These are phyloP conservation scores for Prionailurus viverrinus DNA, from an alignment of 2,113 vertebrate species.

Conservation along the genomic window DNA sequence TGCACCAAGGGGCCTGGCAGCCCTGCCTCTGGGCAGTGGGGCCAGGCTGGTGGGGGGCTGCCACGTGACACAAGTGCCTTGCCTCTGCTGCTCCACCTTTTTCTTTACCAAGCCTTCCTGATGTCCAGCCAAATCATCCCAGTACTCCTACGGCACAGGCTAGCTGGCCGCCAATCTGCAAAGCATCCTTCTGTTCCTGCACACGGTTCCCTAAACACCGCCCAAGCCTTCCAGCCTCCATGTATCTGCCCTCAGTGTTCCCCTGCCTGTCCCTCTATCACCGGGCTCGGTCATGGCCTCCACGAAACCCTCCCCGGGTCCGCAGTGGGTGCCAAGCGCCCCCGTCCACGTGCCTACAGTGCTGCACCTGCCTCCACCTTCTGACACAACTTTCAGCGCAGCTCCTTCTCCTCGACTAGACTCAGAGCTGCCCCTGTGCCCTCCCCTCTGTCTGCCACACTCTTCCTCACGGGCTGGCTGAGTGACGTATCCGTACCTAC, in stretches of 20 bases:
- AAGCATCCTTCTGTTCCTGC: rapidly evolving
- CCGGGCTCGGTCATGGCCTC: not conserved
- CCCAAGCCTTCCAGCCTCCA: not conserved
- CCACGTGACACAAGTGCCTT: rapidly evolving
- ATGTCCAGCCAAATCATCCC: rapidly evolving
- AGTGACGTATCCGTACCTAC: rapidly evolving
- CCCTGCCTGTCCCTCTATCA: not conserved
- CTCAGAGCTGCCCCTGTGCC: rapidly evolving
- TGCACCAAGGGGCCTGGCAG: not conserved
- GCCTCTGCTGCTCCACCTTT: not conserved
- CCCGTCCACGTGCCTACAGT: not conserved
- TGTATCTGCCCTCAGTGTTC: not conserved
- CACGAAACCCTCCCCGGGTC: too few species aligned
- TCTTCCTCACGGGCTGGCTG: not conserved
- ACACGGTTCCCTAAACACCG: rapidly evolving
- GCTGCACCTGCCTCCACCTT: not conserved
- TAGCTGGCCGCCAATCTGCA: not conserved
- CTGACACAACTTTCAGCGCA: rapidly evolving
- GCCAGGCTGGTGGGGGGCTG: not conserved
- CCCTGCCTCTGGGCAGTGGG: not conserved
- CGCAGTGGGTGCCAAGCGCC: not conserved
- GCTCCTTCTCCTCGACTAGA: not conserved
- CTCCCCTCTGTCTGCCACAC: not conserved
- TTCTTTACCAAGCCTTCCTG: not conserved
- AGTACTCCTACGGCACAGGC: rapidly evolving